Evolutionary conservation across 2,113 vertebrate genomes (phyloP), one percentile per base, ranked within the genome.

Genomic region (Porphyrio hochstetteri): DNA sequence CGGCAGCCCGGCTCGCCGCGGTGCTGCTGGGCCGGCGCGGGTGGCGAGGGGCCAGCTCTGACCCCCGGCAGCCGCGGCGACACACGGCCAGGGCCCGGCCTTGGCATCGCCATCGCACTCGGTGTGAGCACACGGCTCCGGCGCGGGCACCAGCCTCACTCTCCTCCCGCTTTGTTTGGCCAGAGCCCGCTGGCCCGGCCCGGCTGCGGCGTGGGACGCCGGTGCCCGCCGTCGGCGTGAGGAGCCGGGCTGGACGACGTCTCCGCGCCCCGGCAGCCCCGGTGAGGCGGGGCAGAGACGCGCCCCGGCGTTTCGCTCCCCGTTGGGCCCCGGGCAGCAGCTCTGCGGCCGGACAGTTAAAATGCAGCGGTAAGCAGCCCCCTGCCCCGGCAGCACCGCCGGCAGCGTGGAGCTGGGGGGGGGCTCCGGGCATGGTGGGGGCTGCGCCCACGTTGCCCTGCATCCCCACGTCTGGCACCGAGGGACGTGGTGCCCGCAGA

Each of bases 291-390:
- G 74, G 87, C 83, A 70, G 90, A 74, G 70, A 59, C 83, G 17
- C 64, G 31, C 70, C 87, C 65, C 40, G 56, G 76, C 10, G 59
- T 77, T 88, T 63, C 74, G 79, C 82, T 35, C 24, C 15, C 83
- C 44, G 25, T 77, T 31, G 90, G 83, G 88, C 93, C 77, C 59
- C 53, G 88, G 81, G 65, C 78, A 61, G 67, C 86, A 60, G 60
- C 92, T 68, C 14, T 31, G 35, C 52, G 28, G 40, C 77, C 48
- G 67, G 82, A 92, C 91, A 86, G 90, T 96, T 89, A 89, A 93
- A 95, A 92, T 95, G 95, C 95, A 93, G 88, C 82, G 93, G 91
- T 91, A 91, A 95, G 91, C 91, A 48, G 42, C 76, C 74, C 40
- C 52, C 12, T 55, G 87, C 83, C 48, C 70, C 6, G 35, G 42